Base-by-base conservation (phyloP, 2,888 invertebrate genomes). In the Pachycephus smyrnensis region DNA sequence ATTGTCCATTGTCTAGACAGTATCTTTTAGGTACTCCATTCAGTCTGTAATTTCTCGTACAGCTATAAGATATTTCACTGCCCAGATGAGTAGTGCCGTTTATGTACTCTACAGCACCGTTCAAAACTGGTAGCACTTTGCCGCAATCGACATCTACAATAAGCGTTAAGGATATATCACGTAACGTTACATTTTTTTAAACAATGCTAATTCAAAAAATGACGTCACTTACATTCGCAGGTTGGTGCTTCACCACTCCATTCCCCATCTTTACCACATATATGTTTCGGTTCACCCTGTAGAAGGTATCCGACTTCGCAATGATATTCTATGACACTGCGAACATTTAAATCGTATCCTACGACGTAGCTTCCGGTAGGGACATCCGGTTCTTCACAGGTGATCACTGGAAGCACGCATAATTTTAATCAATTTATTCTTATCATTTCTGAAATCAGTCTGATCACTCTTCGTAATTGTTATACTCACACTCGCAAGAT, bases 311-410 rank as follows among this genome's bases (percentile, higher is more conserved):
- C 98, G 0, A 94, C 93, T 90, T 97, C 97, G 89, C 98, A 98
- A 88, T 97, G 95, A 91, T 97, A 98, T 88, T 96, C 95, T 74
- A 98, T 97, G 40, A 94, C 94, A 0, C 97, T 97, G 90, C 97
- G 97, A 0, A 98, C 95, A 89, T 97, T 97, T 89, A 97, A 95
- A 88, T 97, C 97, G 88, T 97, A 97, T 0, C 97, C 97, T 31
- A 97, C 96, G 80, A 98, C 97, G 91, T 95, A 97, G 12, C 97
- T 96, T 11, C 97, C 97, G 0, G 95, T 92, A 0, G 97, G 97
- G 0, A 97, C 96, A 86, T 97, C 95, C 0, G 98, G 98, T 83
- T 97, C 96, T 68, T 96, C 95, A 89, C 98, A 98, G 0, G 96
- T 95, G 79, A 97, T 97, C 87, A 97, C 96, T 97, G 71, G 2